Evolutionary conservation across 2,113 vertebrate species (phyloP).

Genomic region (Alectura lathami): DNA sequence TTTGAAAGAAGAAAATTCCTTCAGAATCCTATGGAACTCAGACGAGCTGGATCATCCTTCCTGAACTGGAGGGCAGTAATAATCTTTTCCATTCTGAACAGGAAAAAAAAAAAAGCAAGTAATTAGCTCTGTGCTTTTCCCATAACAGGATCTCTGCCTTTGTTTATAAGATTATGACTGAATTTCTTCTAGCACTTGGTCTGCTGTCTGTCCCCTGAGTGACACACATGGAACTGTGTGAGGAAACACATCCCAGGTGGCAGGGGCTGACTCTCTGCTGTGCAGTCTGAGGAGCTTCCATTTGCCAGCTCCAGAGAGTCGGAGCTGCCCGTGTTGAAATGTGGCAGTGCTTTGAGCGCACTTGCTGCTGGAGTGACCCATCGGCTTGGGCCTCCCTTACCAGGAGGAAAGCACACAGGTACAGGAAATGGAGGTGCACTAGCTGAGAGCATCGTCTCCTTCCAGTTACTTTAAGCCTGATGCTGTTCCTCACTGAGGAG

Average conservation of each 20-base stretch:
- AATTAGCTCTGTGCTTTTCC: background rate
- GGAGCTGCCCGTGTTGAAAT: background rate
- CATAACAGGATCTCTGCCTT: background rate
- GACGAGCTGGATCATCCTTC: background rate
- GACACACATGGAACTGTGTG: background rate
- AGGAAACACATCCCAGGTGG: rapidly evolving
- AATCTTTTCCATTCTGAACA: background rate
- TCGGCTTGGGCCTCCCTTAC: background rate
- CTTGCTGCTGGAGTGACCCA: background rate
- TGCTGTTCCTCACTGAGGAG: background rate
- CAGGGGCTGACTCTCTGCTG: background rate
- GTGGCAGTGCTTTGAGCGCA: background rate
- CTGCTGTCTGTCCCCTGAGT: background rate
- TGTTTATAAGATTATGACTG: background rate
- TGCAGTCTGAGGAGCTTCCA: background rate
- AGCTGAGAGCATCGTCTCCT: background rate
- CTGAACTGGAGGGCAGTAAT: background rate
- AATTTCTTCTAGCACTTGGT: background rate
- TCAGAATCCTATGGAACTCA: background rate
- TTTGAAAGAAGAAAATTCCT: slow-evolving; percentile 11
- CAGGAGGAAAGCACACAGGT: background rate
- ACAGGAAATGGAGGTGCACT: background rate
- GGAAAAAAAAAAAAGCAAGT: background rate
- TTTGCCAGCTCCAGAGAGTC: background rate
- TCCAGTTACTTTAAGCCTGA: background rate